phyloP scores from a whole-genome alignment of 2,888 invertebrate genomes.

The Synanthedon formicaeformis region DNA sequence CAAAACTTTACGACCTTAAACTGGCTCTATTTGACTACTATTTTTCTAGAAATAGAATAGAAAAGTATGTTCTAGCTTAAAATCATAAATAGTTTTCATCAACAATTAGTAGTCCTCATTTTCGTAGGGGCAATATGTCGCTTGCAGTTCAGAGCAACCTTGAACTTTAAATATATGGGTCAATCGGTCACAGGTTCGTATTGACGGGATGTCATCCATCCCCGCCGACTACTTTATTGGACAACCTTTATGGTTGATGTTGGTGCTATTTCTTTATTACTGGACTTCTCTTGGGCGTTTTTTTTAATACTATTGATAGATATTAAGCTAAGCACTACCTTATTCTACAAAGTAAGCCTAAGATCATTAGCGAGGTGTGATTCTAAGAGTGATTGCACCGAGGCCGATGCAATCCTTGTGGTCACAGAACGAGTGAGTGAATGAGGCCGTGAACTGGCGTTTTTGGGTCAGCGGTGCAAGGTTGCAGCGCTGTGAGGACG shows the following conservation, averaged over 20 bases:
- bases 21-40: too few relatives aligned
- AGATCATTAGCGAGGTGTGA: too few relatives aligned
- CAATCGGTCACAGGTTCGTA: background rate
- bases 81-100: too few relatives aligned
- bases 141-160: background rate
- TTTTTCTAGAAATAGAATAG: too few relatives aligned
- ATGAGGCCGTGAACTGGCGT: conserved; percentile 28
- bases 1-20: too few relatives aligned
- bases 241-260: background rate
- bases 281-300: background rate
- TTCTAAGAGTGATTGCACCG: too few relatives aligned
- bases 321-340: too few relatives aligned
- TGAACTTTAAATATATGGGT: background rate
- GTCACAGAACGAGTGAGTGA: conserved; percentile 1
- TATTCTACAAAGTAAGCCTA: too few relatives aligned
- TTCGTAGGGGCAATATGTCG: background rate
- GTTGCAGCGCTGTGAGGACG: conserved; percentile 13
- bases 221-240: background rate
- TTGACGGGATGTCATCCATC: background rate
- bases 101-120: too few relatives aligned
- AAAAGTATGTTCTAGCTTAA: too few relatives aligned
- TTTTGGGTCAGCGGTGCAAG: conserved; percentile 44
- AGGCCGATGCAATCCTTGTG: too few relatives aligned
- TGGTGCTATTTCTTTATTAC: background rate
- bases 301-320: too few relatives aligned